Conservation (phyloP, 2,888 invertebrate genomes). For the Rhorus exstirpatorius region DNA sequence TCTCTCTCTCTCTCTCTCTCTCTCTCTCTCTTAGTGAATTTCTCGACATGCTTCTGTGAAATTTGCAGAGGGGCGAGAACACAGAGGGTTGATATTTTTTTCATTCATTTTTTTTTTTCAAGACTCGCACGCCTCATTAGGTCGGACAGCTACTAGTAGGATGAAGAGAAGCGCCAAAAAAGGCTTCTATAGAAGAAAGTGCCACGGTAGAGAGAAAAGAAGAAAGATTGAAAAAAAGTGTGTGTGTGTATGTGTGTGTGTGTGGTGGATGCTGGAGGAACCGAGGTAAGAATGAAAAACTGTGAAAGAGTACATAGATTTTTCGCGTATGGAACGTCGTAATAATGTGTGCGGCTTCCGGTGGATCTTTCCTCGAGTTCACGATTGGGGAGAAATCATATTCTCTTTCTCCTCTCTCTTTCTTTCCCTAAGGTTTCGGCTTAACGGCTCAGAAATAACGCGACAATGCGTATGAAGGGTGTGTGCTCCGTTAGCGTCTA, state of each 20-base stretch:
- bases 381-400: conserved; percentile 40
- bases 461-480: conserved; percentile 71
- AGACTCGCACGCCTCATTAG: conserved; percentile 68
- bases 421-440: conserved; percentile 49
- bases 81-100: conserved; percentile 40
- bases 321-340: conserved; percentile 45
- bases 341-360: conserved; percentile 21
- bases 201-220: conserved; percentile 29
- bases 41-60: conserved; percentile 30
- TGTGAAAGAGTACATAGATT: conserved; percentile 51
- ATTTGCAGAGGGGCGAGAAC: conserved; percentile 38
- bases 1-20: conserved; percentile 20
- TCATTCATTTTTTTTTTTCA: conserved; percentile 6
- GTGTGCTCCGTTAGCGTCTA: no score
- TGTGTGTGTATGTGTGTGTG: neutral
- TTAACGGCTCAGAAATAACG: conserved; percentile 80
- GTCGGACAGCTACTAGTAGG: conserved; percentile 16
- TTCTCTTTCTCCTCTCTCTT: conserved; percentile 18
- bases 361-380: conserved; percentile 39
- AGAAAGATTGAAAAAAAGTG: conserved; percentile 21
- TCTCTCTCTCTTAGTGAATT: neutral
- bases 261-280: conserved; percentile 8
- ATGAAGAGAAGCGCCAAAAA: conserved; percentile 11
- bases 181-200: conserved; percentile 30
- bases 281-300: conserved; percentile 49